phyloP scores from a whole-genome alignment of 2,888 invertebrate genomes.

The Hydriomena furcata region DNA sequence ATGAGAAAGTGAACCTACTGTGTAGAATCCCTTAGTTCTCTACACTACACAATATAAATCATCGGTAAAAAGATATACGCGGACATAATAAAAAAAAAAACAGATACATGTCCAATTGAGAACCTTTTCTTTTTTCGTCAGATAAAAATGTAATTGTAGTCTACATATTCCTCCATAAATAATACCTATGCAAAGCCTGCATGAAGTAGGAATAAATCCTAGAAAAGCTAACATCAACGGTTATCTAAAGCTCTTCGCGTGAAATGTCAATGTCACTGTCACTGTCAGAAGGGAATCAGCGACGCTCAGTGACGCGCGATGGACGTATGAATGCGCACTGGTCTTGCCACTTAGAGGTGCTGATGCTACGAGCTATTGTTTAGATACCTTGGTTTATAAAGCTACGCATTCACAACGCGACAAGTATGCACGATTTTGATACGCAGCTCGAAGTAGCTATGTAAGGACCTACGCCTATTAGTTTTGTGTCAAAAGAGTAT shows the following conservation, averaged over 20 bases:
- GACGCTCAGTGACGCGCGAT: constrained; percentile 17
- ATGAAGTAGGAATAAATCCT: constrained; percentile 2
- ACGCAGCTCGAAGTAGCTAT: too few relatives aligned
- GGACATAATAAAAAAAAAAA: too few relatives aligned
- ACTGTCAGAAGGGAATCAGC: constrained; percentile 10
- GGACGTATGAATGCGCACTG: constrained; percentile 26
- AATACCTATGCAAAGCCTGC: too few relatives aligned
- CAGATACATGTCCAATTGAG: too few relatives aligned
- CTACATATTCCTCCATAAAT: not conserved
- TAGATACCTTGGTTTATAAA: constrained; percentile 8
- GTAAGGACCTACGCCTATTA: too few relatives aligned
- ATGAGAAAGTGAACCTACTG: constrained; percentile 15
- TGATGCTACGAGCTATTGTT: constrained; percentile 24
- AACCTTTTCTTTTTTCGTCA: too few relatives aligned
- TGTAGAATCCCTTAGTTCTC: too few relatives aligned
- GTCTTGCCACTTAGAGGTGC: constrained; percentile 29
- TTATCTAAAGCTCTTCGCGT: constrained; percentile 7
- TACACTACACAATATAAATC: too few relatives aligned
- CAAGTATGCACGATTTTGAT: too few relatives aligned
- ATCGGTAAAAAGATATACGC: too few relatives aligned
- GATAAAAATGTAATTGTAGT: too few relatives aligned
- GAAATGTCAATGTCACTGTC: constrained; percentile 17
- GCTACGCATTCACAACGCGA: constrained; percentile 3
- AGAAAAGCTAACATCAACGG: constrained; percentile 4
- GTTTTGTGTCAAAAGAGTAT: too few relatives aligned